Base-by-base conservation (phyloP, 2,113 vertebrate species). In the Atrichornis clamosus region DNA sequence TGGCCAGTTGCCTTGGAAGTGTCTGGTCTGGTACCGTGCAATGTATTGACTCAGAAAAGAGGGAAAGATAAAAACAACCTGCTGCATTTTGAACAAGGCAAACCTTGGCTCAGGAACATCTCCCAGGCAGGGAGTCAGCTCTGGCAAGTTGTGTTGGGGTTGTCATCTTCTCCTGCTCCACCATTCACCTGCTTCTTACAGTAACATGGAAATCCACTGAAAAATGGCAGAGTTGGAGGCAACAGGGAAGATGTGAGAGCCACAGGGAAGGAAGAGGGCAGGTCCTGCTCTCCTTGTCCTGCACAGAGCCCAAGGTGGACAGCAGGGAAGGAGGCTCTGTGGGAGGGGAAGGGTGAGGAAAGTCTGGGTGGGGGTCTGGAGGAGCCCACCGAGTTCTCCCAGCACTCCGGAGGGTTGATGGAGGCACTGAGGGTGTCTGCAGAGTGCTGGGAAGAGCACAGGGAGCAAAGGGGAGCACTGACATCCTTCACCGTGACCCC, bases 351-450 rank as follows among this genome's bases (percentile, higher is more conserved):
- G 7, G 13, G 5, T 52, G 76, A 69, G 27, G 24, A 65, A 37
- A 20, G 32, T 37, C 59, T 2, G 7, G 26, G 11, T 39, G 52
- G 79, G 15, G 26, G 16, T 50, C 42, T 6, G 4, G 12, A 55
- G 42, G 37, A 77, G 14, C 37, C 22, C 35, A 13, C 47, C 33
- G 58, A 11, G 42, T 55, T 49, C 58, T 76, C 33, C 39, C 39
- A 24, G 52, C 0, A 0, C 50, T 68, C 41, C 9, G n/a, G 0
- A 4, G 26, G 39, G 58, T 27, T 0, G 0, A 9, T 23, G 49
- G 44, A 47, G 44, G 12, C 58, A n/a, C 44, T 7, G 13, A 1
- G 2, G 15, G 32, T 21, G 15, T 37, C 53, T 59, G 37, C 56
- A 58, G 64, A 8, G 32, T 8, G 35, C 76, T 44, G 50, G 60